A percentile compares a stretch with the other conserved stretches of the same genome.
These are phyloP conservation scores for Solea senegalensis DNA, from an alignment of 2,113 vertebrate species.

Conservation along the genomic window DNA sequence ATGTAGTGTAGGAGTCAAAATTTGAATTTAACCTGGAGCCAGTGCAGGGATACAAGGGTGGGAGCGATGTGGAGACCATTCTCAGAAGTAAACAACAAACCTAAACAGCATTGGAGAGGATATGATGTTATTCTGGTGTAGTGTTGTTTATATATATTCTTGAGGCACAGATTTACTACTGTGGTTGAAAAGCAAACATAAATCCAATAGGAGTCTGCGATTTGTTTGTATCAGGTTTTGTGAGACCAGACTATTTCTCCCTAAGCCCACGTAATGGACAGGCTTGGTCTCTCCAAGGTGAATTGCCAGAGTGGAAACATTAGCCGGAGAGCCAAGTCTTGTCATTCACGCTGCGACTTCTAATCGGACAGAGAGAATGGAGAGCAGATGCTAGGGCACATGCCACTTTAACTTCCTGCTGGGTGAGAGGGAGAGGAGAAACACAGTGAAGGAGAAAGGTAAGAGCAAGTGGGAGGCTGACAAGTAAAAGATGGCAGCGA, in stretches of 20 bases:
- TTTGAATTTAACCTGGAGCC: no score
- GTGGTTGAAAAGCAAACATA: no score
- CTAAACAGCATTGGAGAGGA: no score
- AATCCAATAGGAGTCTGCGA: no score
- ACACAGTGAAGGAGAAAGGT: slow-evolving; percentile 5
- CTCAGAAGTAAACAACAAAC: no score
- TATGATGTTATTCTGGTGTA: no score
- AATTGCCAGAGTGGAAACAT: slow-evolving; percentile 50
- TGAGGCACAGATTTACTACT: no score
- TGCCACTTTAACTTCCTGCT: slow-evolving; percentile 73
- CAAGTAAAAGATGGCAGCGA: slow-evolving; percentile 38
- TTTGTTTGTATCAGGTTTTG: not conserved
- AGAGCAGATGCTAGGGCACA: slow-evolving; percentile 73
- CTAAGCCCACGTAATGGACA: slow-evolving; percentile 27
- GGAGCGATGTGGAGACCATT: no score
- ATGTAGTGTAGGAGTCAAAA: no score
- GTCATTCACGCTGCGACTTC: slow-evolving; percentile 61
- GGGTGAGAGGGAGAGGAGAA: slow-evolving; percentile 49
- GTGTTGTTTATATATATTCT: no score
- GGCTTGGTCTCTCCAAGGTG: slow-evolving; percentile 34
- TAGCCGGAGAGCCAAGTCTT: slow-evolving; percentile 49
- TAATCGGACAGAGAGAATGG: slow-evolving; percentile 57
- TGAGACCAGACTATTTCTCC: not conserved
- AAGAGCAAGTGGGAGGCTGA: slow-evolving; percentile 38
- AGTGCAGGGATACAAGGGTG: no score